These are phyloP conservation scores for Barypeithes pellucidus DNA, from an alignment of 2,888 invertebrate genomes.

Conservation along the genomic window DNA sequence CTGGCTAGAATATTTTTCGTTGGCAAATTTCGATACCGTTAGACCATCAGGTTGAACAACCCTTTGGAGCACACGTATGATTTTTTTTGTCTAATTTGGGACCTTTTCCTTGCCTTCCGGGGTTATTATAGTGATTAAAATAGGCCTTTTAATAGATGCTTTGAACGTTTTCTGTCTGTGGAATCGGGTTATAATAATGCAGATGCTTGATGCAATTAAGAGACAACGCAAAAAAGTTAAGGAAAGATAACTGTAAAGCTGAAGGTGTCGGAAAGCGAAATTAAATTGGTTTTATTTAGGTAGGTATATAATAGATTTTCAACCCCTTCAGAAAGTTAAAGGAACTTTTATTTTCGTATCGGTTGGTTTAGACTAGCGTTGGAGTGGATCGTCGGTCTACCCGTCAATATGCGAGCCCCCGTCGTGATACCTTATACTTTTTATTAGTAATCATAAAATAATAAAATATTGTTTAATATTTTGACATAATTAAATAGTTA, in stretches of 20 bases:
- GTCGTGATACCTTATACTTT: no score
- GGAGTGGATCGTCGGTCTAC: no score
- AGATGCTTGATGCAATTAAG: slow-evolving; percentile 44
- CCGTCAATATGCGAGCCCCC: no score
- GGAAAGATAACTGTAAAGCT: slow-evolving; percentile 27
- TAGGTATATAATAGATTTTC: slow-evolving; percentile 3
- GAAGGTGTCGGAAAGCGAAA: slow-evolving; percentile 7
- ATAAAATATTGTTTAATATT: no score
- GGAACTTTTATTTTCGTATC: background rate
- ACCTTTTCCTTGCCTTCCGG: slow-evolving; percentile 36
- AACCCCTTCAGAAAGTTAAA: slow-evolving; percentile 21
- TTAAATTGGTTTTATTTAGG: slow-evolving; percentile 1
- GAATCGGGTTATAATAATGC: slow-evolving; percentile 23
- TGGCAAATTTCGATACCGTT: slow-evolving; percentile 42
- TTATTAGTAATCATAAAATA: no score
- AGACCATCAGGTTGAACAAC: slow-evolving; percentile 66
- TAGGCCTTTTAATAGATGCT: slow-evolving; percentile 42
- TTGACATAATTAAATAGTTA: no score
- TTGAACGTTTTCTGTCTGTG: slow-evolving; percentile 12
- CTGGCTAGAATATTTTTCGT: background rate
- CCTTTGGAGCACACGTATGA: slow-evolving; percentile 59
- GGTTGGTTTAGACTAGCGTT: no score
- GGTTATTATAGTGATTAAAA: slow-evolving; percentile 44
- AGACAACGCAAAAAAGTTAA: slow-evolving; percentile 15
- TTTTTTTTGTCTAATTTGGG: slow-evolving; percentile 41